A percentile compares a stretch with the other conserved stretches of the same genome.
phyloP scores from a whole-genome alignment of 2,797 vertebrate genomes.

The Argyrosomus regius region DNA sequence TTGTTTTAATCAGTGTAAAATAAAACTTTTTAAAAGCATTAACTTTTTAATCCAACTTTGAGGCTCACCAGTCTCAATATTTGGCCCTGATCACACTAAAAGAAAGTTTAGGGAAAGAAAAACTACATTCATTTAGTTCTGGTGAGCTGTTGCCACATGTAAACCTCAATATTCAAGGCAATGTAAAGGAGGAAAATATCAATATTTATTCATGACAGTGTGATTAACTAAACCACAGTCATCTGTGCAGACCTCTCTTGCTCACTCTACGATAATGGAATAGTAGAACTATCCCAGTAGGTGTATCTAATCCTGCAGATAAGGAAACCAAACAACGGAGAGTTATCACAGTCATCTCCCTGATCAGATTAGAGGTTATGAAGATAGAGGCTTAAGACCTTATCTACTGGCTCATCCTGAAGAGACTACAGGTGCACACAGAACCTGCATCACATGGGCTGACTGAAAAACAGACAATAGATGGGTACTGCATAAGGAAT shows the following conservation, averaged over 20 bases:
- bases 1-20: too few relatives aligned
- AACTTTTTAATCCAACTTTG: too few relatives aligned
- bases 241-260: slow-evolving; percentile 19
- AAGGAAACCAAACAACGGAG: slow-evolving; percentile 65
- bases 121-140: too few relatives aligned
- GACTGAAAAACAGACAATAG: slow-evolving; percentile 7
- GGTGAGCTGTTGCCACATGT: background rate
- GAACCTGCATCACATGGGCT: slow-evolving; percentile 21
- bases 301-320: slow-evolving; percentile 71
- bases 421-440: slow-evolving; percentile 38
- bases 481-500: background rate
- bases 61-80: too few relatives aligned
- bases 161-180: background rate
- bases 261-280: slow-evolving; percentile 37
- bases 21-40: too few relatives aligned
- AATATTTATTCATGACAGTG: background rate
- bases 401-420: slow-evolving; percentile 56
- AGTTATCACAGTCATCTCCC: slow-evolving; percentile 47
- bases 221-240: slow-evolving; percentile 6
- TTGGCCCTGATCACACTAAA: too few relatives aligned
- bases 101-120: background rate
- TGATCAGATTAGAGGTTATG: slow-evolving; percentile 71
- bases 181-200: background rate
- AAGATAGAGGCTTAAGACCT: slow-evolving; percentile 60
- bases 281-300: slow-evolving; percentile 40